These are phyloP conservation scores for Chrysotoxum bicinctum DNA, from an alignment of 2,888 invertebrate species.

Conservation along the genomic window DNA sequence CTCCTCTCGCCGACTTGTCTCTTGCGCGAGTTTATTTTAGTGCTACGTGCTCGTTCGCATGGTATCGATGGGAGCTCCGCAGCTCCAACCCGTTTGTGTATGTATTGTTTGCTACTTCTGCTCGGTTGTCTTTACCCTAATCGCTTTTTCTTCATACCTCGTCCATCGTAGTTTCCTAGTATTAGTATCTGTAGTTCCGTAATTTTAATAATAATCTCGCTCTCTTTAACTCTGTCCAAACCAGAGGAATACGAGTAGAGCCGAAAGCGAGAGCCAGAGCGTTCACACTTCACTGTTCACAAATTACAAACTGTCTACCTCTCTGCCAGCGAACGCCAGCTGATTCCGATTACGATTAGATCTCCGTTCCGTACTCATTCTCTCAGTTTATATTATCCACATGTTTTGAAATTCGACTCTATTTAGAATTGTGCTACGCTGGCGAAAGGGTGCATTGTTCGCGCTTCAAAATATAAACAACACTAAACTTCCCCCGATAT, in stretches of 20 bases:
- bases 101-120: constrained; percentile 46
- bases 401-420: constrained; percentile 51
- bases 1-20: neutral
- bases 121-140: constrained; percentile 35
- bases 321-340: constrained; percentile 6
- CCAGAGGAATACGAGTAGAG: neutral
- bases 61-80: constrained; percentile 67
- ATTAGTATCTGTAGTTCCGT: neutral
- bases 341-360: constrained; percentile 29
- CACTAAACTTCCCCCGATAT: constrained; percentile 3
- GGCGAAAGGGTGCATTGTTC: constrained; percentile 56
- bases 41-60: constrained; percentile 74
- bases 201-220: constrained; percentile 8
- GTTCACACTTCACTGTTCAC: too few species aligned
- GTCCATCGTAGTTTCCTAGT: neutral
- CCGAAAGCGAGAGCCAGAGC: too few species aligned
- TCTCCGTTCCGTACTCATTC: neutral
- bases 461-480: constrained; percentile 15
- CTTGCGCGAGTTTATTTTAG: constrained; percentile 50
- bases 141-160: constrained; percentile 26
- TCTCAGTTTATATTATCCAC: constrained; percentile 66
- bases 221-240: constrained; percentile 14
- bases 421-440: constrained; percentile 60
- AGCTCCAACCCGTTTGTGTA: constrained; percentile 33
- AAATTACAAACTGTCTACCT: neutral